Conservation (phyloP, 2,797 vertebrate genomes). For the Takifugu rubripes region DNA sequence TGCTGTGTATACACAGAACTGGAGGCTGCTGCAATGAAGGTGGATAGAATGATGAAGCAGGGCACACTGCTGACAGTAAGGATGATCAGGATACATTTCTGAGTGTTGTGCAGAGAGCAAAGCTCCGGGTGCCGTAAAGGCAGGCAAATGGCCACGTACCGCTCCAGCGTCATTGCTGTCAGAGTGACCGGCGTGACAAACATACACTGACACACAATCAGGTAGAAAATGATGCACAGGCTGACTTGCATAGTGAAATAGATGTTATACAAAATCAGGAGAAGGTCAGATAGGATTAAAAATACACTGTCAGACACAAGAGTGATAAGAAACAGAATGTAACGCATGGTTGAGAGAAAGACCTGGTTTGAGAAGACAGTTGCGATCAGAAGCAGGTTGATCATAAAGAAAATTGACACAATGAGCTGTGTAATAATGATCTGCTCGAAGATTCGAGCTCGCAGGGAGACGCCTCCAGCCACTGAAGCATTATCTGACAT, state of each 20-base stretch:
- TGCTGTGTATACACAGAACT: background rate
- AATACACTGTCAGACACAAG: slow-evolving; percentile 48
- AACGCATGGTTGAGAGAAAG: slow-evolving; percentile 56
- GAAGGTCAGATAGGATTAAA: background rate
- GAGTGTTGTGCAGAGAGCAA: accelerated
- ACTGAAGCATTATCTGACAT: no score
- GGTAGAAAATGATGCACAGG: slow-evolving; percentile 31
- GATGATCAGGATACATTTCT: slow-evolving; percentile 15
- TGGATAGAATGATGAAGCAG: background rate
- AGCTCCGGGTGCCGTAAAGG: slow-evolving; percentile 53
- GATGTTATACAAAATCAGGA: slow-evolving; percentile 1
- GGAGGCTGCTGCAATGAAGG: background rate
- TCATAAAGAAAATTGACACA: slow-evolving; percentile 47
- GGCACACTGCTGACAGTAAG: background rate
- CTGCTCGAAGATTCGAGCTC: no score
- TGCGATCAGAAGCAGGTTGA: slow-evolving; percentile 52
- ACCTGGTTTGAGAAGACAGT: slow-evolving; percentile 44
- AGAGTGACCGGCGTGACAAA: slow-evolving; percentile 59
- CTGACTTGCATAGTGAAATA: background rate
- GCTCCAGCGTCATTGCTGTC: slow-evolving; percentile 65
- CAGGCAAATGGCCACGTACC: slow-evolving; percentile 63
- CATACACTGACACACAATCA: background rate
- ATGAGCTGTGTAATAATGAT: slow-evolving; percentile 49
- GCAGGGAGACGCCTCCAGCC: no score
- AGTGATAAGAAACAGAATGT: slow-evolving; percentile 61